Conservation (phyloP, 2,113 vertebrate genomes). For the Laticauda laticaudata region DNA sequence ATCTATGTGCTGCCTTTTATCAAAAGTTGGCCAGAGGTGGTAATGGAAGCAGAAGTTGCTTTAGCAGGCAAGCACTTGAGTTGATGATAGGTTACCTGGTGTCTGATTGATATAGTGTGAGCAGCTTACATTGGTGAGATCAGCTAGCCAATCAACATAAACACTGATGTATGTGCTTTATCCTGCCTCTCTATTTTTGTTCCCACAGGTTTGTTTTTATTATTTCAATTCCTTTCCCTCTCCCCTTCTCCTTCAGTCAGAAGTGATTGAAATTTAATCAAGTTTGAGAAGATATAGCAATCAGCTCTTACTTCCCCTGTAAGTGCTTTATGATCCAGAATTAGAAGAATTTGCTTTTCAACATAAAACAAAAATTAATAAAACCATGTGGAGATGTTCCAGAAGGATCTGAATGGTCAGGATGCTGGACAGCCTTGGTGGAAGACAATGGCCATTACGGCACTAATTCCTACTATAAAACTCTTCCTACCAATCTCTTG, state of each 20-base stretch:
- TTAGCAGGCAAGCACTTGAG: background rate
- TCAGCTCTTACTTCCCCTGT: background rate
- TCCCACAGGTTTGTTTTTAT: background rate
- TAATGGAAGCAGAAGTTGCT: background rate
- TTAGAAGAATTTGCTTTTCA: background rate
- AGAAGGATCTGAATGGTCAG: background rate
- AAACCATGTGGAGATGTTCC: background rate
- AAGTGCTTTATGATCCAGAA: background rate
- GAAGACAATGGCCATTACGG: background rate
- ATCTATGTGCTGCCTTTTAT: background rate
- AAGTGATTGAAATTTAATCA: background rate
- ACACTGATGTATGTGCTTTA: background rate
- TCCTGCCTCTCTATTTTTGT: background rate
- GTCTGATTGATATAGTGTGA: background rate
- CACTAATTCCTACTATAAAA: background rate
- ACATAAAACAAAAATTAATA: background rate
- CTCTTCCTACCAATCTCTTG: background rate
- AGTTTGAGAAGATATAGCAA: background rate
- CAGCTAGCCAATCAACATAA: background rate
- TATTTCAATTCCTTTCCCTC: background rate
- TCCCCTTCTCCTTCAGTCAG: background rate
- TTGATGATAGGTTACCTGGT: background rate
- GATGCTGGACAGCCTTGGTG: background rate
- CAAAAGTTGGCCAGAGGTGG: background rate
- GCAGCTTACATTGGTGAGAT: background rate